phyloP scores from a whole-genome alignment of 2,888 invertebrate species.

The Euzetes globulus region DNA sequence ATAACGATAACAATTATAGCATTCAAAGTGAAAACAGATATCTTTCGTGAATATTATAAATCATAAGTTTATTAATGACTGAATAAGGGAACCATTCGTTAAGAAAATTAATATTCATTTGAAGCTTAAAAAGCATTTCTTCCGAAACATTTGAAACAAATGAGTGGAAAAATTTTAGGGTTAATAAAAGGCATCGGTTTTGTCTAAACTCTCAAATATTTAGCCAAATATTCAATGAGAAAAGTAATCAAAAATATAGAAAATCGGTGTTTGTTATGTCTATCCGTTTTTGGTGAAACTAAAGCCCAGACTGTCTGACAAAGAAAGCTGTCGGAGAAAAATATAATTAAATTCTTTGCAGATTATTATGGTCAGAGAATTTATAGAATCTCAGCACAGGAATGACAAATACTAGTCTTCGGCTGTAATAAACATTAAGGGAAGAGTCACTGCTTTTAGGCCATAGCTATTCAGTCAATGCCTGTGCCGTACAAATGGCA shows the following conservation, averaged over 20 bases:
- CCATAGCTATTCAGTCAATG: background rate
- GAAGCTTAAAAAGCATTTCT: too few species aligned
- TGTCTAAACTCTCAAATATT: too few species aligned
- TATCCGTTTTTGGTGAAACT: background rate
- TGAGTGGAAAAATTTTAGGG: too few species aligned
- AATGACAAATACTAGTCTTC: conserved; percentile 19
- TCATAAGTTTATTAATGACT: too few species aligned
- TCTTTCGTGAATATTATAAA: too few species aligned
- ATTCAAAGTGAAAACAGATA: too few species aligned
- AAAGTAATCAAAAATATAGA: background rate
- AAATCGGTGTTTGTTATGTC: background rate
- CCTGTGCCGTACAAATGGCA: background rate
- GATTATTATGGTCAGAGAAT: conserved; percentile 30
- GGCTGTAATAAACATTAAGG: conserved; percentile 18
- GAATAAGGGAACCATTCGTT: too few species aligned
- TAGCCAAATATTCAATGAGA: too few species aligned
- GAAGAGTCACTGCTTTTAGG: conserved; percentile 12
- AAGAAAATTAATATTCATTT: too few species aligned
- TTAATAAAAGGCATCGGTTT: too few species aligned
- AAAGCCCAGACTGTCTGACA: background rate
- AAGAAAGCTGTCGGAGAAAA: conserved; percentile 15
- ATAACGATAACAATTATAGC: too few species aligned
- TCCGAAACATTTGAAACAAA: too few species aligned
- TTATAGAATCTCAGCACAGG: conserved; percentile 27
- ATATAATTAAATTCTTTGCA: conserved; percentile 29